Evolutionary conservation across 2,797 vertebrate genomes (phyloP).

Genomic region (Siniperca undulata): DNA sequence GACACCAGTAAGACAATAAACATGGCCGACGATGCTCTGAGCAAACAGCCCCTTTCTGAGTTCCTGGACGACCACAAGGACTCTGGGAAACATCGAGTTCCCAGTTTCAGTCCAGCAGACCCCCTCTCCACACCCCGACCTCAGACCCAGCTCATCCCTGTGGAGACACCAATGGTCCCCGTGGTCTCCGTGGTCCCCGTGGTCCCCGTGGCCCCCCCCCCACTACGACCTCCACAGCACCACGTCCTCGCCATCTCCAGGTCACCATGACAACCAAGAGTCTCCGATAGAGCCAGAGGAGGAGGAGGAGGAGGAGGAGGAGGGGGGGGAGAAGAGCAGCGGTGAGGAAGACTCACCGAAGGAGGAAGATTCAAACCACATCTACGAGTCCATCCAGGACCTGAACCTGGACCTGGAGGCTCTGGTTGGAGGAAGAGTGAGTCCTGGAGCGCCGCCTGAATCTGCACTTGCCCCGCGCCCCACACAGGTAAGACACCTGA

Average conservation of each 20-base stretch:
- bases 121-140: constrained; percentile 36
- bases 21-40: constrained; percentile 15
- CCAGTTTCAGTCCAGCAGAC: constrained; percentile 81
- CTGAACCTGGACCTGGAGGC: constrained; percentile 78
- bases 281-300: constrained; percentile 2
- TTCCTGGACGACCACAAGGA: constrained; percentile 36
- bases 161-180: constrained; percentile 71
- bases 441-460: not conserved
- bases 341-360: constrained; percentile 33
- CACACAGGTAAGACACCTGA: constrained; percentile 51
- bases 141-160: constrained; percentile 68
- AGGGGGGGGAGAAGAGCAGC: constrained; percentile 19
- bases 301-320: constrained; percentile 44
- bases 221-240: not conserved
- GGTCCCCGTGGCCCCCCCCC: not conserved
- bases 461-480: not conserved
- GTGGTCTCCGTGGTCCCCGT: not conserved
- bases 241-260: not conserved
- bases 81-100: constrained; percentile 60
- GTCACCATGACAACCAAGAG: constrained; percentile 24
- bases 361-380: constrained; percentile 79
- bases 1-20: constrained; percentile 22
- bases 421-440: constrained; percentile 44
- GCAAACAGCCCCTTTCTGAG: constrained; percentile 48
- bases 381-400: constrained; percentile 87